Base-by-base conservation (phyloP, 2,888 invertebrate species). In the Sericinus montela region DNA sequence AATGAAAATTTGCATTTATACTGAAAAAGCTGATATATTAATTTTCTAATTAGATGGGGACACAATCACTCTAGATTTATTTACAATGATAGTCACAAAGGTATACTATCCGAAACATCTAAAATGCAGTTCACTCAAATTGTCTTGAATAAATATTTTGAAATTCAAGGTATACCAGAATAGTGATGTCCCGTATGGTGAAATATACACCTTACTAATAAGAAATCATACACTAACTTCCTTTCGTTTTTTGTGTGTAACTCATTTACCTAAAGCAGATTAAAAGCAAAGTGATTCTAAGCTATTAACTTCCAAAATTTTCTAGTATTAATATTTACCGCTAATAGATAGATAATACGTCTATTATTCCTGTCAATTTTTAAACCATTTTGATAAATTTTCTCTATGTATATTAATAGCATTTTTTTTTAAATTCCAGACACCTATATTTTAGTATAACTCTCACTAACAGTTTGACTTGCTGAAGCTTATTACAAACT, bases 51-150 rank as follows among this genome's bases (percentile, higher is more conserved):
- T 68, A 80, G n/a, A 56, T 63, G 65, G 80, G 78, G 72, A 75
- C 75, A 84, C 81, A 72, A 78, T 74, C 81, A 81, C 80, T 75
- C 82, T 84, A 84, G 65, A 72, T 69, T 66, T 84, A 86, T 85
- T 78, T 85, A 87, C 83, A 84, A 75, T 73, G 70, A 74, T 57
- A 59, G 56, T 58, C 58, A 65, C 57, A 55, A 59, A 57, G 54
- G 72, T 70, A 36, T 30, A n/a, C 37, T 37, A 30, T 32, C 19
- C 19, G 32, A 42, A 23, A 34, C 23, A 9, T 34, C 23, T 42
- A 34, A 30, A 19, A 34, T 13, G 19, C 14, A 29, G 14, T 28
- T n/a, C 13, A 29, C 10, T 29, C 11, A 32, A 32, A 15, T 35
- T 6, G 6, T 15, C 13, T 15, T 14, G 14, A 9, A 7, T 35